Evolutionary conservation across 2,888 invertebrate genomes (phyloP).

Genomic region (Mactromeris polynyma): DNA sequence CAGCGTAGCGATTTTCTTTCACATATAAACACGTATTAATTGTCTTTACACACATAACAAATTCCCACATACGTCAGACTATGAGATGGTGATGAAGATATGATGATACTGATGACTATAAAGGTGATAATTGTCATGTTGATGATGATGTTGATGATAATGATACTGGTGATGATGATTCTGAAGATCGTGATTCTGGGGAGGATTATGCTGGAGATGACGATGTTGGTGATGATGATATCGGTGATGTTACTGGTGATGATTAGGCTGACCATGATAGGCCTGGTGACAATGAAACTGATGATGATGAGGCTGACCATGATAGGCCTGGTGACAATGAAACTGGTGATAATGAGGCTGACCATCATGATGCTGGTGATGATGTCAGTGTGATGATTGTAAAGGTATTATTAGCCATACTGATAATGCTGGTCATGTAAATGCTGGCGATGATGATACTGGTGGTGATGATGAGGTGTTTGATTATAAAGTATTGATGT

Average conservation of each 20-base stretch:
- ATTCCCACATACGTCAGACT: not conserved
- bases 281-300: slow-evolving; percentile 16
- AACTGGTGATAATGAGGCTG: slow-evolving; percentile 14
- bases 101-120: not conserved
- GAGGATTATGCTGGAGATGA: not conserved
- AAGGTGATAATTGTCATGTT: not conserved
- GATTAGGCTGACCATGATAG: slow-evolving; percentile 9
- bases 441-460: not conserved
- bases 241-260: slow-evolving; percentile 7
- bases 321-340: slow-evolving; percentile 14
- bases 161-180: not conserved
- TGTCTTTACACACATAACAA: not conserved
- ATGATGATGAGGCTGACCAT: slow-evolving; percentile 30
- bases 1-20: not conserved
- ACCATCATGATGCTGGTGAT: not conserved
- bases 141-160: not conserved
- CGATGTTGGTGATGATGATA: slow-evolving; percentile 24
- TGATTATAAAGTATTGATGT: too few relatives aligned
- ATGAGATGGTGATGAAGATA: not conserved
- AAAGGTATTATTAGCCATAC: not conserved
- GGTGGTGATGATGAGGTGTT: not conserved
- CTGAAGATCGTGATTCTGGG: not conserved
- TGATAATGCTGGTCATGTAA: not conserved
- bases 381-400: not conserved
- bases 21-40: not conserved